These are phyloP conservation scores for Moxostoma hubbsi DNA, from an alignment of 2,797 vertebrate genomes.

Conservation along the genomic window DNA sequence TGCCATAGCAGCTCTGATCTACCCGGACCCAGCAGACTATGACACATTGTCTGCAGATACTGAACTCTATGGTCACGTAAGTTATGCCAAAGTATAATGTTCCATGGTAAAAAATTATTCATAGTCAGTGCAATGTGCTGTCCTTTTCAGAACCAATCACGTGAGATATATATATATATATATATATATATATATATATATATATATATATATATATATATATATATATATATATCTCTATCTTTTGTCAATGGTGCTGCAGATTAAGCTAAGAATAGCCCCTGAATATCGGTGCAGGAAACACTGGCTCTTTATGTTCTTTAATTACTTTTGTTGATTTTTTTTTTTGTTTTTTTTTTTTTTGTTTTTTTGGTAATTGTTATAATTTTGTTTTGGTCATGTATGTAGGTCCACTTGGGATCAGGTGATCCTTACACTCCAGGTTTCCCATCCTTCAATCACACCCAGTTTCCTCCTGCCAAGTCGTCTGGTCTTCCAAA, in stretches of 20 bases:
- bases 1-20: slow-evolving; percentile 87
- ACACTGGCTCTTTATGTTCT: neutral
- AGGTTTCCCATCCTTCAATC: slow-evolving; percentile 95
- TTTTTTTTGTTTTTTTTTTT: no score
- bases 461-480: slow-evolving; percentile 89
- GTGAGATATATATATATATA: no score
- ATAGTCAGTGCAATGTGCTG: no score
- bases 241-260: no score
- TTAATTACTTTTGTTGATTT: neutral
- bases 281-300: no score
- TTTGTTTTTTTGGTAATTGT: no score
- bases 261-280: no score
- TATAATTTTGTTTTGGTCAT: neutral
- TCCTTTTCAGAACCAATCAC: no score
- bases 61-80: slow-evolving; percentile 87
- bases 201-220: no score
- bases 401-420: slow-evolving; percentile 88
- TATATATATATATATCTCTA: no score
- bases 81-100: slow-evolving; percentile 58
- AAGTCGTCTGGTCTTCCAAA: slow-evolving; percentile 86
- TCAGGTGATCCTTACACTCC: slow-evolving; percentile 94
- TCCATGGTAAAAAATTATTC: no score
- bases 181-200: no score
- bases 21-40: slow-evolving; percentile 72
- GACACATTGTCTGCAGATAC: accelerated